Base-by-base conservation (phyloP, 2,888 invertebrate genomes). In the Dorcus parallelipipedus region DNA sequence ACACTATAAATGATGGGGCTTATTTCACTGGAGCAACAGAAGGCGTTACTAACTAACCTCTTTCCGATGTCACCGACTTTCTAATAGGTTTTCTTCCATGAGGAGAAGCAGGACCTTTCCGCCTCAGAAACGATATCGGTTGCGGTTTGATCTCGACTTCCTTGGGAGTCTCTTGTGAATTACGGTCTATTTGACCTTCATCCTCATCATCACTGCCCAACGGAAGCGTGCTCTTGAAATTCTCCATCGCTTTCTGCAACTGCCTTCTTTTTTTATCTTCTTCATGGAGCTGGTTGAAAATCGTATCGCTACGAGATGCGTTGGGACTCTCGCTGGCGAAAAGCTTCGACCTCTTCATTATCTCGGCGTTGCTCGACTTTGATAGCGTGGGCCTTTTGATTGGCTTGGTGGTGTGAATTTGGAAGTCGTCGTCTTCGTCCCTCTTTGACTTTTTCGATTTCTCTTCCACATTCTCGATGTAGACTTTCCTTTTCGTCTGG, bases 401-500 rank as follows among this genome's bases (percentile, higher is more conserved):
- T 8, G 57, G 9, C 47, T 50, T 56, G 9, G 39, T 53, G 40
- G 39, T 53, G 40, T 38, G 52, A 26, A 39, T 20, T 54, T 57
- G 43, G 10, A 54, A 49, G 39, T 43, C 38, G 45, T 61, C 45
- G 14, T 58, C 53, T 3, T 58, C 59, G 45, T 47, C 42, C 49
- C 57, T 64, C 49, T 52, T 63, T 7, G 41, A 17, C 47, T 52
- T 56, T 49, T 59, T 51, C n/a, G n/a, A 23, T 6, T 60, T 58
- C 14, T 57, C 50, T 8, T 62, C 55, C 7, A 23, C 4, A 10
- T 49, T 33, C 49, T 65, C 65, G 9, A 49, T 38, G 26, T 65
- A 65, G 6, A 60, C 38, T 41, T 64, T 65, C n/a, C 65, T 50
- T 43, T 64, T 64, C 9, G 61, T 64, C 48, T 62, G 63, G 14